Evolutionary conservation across 1,140 invertebrate genomes (phyloP), one percentile per base, ranked within the genome.

Genomic region (Drosophila trapezifrons): DNA sequence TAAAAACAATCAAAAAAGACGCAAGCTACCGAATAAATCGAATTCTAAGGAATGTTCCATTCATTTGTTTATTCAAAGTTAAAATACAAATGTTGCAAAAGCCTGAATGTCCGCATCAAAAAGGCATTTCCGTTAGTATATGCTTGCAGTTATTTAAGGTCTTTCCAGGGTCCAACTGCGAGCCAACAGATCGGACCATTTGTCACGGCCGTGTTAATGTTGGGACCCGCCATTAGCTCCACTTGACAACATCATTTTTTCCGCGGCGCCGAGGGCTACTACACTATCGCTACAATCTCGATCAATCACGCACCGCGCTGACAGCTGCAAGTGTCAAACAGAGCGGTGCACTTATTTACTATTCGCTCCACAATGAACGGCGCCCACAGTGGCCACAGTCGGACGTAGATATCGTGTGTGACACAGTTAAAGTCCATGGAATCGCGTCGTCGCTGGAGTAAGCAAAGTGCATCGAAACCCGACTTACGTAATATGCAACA

Each of bases 261-360:
- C 49, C 37, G 37, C 10, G 32, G 17, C 43, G 17, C 10, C 29
- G 37, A 29, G 51, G 42, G 67, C 51, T 32, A 65, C 55, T 54
- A 20, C 15, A 42, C 25, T 62, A 73, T 60, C 81, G 69, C 37
- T 3, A 22, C 51, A 22, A 54, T 54, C 51, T 67, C 83, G 82
- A 85, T 85, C 82, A 85, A 85, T 85, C 82, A 82, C 70, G 55
- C 51, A 55, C 43, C 79, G 62, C 82, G 83, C 46, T 86, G 84
- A 87, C 82, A 87, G 83, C 76, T 87, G 83, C 83, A 86, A 86
- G 79, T 86, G 79, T 86, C 82, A 83, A 86, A 73, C 66, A 82
- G 79, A 83, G 83, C 83, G 76, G 56, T 83, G 76, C 79, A 87
- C 71, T 87, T 79, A 62, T 78, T 76, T 87, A 46, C 76, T 62